Conservation (phyloP, 2,888 invertebrate genomes). For the Anagyrus pseudococci region DNA sequence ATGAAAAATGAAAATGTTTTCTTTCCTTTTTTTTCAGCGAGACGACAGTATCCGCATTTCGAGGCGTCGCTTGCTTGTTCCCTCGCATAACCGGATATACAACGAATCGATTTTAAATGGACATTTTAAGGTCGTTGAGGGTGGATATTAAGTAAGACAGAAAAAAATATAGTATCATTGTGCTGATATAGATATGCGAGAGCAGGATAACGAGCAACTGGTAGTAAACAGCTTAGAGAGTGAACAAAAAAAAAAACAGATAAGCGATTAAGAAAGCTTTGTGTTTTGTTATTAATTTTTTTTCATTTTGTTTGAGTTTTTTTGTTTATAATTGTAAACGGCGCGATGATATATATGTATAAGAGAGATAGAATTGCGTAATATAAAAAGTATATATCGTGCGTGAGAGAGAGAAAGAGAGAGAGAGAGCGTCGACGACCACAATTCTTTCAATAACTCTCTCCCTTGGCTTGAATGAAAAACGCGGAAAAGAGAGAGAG, state of each 20-base stretch:
- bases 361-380: conserved; percentile 21
- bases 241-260: neutral
- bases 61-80: conserved; percentile 48
- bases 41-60: too few relatives aligned
- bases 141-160: conserved; percentile 1
- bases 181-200: neutral
- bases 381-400: conserved; percentile 18
- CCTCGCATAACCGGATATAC: conserved; percentile 59
- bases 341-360: conserved; percentile 31
- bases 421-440: conserved; percentile 36
- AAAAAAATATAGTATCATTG: conserved; percentile 7
- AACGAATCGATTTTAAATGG: conserved; percentile 58
- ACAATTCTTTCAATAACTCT: conserved; percentile 21
- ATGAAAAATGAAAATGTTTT: too few relatives aligned
- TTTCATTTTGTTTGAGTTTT: conserved; percentile 36
- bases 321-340: conserved; percentile 30
- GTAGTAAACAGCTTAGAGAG: conserved; percentile 3
- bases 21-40: too few relatives aligned
- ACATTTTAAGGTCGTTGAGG: neutral
- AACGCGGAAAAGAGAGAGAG: too few relatives aligned
- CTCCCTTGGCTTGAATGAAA: conserved; percentile 1
- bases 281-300: conserved; percentile 38
- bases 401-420: too few relatives aligned
- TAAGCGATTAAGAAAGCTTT: conserved; percentile 19
- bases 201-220: conserved; percentile 9